Percentiles rank a stretch among this genome's conserved stretches.
phyloP scores from a whole-genome alignment of 2,113 vertebrate genomes.

The Sylvietta virens region DNA sequence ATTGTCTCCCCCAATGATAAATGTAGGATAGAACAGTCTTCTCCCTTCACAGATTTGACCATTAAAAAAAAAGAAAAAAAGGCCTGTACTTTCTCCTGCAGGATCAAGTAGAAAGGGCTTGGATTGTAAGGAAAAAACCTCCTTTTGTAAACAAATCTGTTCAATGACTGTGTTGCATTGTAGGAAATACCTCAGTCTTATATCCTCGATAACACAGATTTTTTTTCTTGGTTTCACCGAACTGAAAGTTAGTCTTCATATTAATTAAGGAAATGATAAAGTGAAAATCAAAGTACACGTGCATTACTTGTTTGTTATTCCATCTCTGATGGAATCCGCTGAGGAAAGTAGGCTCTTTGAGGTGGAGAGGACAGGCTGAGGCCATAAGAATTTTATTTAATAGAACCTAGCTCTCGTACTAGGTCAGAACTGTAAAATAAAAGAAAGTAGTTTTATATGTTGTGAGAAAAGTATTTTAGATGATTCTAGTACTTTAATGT shows the following conservation, averaged over 20 bases:
- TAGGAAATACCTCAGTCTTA: neutral
- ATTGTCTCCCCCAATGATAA: neutral
- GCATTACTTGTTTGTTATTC: neutral
- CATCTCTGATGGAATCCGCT: neutral
- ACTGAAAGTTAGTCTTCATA: neutral
- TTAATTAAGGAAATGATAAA: neutral
- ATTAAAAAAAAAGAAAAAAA: neutral
- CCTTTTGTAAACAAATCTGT: neutral
- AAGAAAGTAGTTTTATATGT: neutral
- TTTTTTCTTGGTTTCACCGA: neutral
- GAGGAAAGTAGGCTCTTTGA: neutral
- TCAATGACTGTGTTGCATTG: neutral
- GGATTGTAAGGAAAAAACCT: neutral
- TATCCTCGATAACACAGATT: fast-evolving
- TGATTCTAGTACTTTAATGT: neutral
- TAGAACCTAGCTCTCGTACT: neutral
- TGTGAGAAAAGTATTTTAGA: neutral
- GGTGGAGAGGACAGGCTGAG: neutral
- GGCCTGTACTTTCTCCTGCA: neutral
- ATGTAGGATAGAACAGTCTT: neutral
- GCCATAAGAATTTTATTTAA: neutral
- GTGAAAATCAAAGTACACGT: neutral
- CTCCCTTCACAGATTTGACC: neutral
- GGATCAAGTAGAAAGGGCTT: neutral
- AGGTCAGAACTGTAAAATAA: neutral